These are phyloP conservation scores for Panonychus citri DNA, from an alignment of 1,140 invertebrate genomes.

Conservation along the genomic window DNA sequence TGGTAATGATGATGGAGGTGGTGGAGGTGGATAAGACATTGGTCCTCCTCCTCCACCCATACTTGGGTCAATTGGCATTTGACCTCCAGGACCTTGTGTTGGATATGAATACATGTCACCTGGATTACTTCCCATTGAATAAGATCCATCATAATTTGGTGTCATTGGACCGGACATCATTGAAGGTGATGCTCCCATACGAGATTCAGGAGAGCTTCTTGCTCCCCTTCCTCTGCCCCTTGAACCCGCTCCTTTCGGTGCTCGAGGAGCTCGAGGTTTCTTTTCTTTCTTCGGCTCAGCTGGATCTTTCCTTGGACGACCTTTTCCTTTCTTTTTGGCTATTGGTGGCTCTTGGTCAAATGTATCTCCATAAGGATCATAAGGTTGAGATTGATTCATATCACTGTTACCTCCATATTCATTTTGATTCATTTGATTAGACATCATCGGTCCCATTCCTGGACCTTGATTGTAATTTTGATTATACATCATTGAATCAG, in stretches of 20 bases:
- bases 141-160: conserved; percentile 1
- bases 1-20: background rate
- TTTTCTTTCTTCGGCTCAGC: conserved; percentile 10
- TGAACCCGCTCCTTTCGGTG: conserved; percentile 1
- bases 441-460: conserved; percentile 2
- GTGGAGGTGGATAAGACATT: conserved; percentile 1
- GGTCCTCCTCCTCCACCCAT: background rate
- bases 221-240: conserved; percentile 4
- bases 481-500: conserved; percentile 2
- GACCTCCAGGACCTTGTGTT: background rate
- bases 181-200: background rate
- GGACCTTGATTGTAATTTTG: conserved; percentile 5
- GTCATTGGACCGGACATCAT: background rate
- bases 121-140: background rate
- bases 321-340: conserved; percentile 9
- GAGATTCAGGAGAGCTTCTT: background rate
- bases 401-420: background rate
- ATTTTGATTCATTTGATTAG: background rate
- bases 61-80: background rate
- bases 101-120: background rate
- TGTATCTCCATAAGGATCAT: conserved; percentile 11
- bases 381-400: conserved; percentile 5
- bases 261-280: conserved; percentile 9
- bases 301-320: conserved; percentile 11
- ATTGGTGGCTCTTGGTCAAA: conserved; percentile 8